phyloP scores from a whole-genome alignment of 2,113 vertebrate genomes.

The Arenaria interpres region DNA sequence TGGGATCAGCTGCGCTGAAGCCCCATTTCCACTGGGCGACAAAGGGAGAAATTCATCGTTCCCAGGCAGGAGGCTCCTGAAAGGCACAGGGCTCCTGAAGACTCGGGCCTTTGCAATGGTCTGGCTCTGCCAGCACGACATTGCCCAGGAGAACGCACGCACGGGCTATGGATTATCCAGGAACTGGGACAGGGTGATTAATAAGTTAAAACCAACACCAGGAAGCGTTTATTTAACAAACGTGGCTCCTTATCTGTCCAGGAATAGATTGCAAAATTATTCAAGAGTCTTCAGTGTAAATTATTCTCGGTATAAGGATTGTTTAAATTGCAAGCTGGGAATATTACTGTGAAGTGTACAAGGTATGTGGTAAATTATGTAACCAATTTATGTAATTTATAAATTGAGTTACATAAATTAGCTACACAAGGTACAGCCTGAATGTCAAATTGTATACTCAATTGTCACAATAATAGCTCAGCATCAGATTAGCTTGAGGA shows the following conservation, averaged over 20 bases:
- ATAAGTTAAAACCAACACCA: slow-evolving; percentile 4
- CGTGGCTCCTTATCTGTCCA: background rate
- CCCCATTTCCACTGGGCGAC: rapidly evolving
- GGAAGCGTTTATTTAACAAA: background rate
- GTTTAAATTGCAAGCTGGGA: slow-evolving; percentile 55
- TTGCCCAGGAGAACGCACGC: rapidly evolving
- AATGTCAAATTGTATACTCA: slow-evolving; percentile 54
- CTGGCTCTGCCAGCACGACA: background rate
- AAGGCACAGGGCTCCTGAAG: background rate
- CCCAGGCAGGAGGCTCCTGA: background rate
- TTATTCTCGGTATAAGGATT: slow-evolving; percentile 35
- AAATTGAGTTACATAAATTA: slow-evolving; percentile 66
- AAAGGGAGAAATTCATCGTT: background rate
- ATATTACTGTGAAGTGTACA: slow-evolving; percentile 55
- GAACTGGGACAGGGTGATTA: background rate
- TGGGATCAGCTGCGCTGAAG: rapidly evolving
- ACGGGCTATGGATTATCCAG: background rate
- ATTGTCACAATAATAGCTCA: slow-evolving; percentile 53
- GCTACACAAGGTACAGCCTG: slow-evolving; percentile 43
- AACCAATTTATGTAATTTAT: slow-evolving; percentile 65
- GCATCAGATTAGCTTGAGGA: slow-evolving; percentile 40
- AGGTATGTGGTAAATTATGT: slow-evolving; percentile 61
- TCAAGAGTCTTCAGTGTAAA: slow-evolving; percentile 41
- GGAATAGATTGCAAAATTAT: slow-evolving; percentile 48
- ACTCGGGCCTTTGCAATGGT: background rate